Evolutionary conservation across 2,888 invertebrate species (phyloP), one percentile per base, ranked within the genome.

Genomic region (Laspeyria flexula): DNA sequence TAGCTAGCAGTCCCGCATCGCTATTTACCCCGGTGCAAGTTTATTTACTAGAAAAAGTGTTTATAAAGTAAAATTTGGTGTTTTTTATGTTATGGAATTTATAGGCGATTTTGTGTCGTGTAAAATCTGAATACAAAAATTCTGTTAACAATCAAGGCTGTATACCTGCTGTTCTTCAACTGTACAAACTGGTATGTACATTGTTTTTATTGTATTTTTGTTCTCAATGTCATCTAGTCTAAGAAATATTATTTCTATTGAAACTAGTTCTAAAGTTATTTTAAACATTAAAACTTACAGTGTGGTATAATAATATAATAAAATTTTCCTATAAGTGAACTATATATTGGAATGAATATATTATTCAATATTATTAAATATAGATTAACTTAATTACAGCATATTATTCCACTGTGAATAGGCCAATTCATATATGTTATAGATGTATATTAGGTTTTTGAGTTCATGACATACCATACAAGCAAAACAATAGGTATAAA

Each of bases 71-170:
- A 39, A 44, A 38, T 55, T 52, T 31, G 34, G 54, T 55, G 48
- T 27, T 23, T 43, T 10, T 43, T 11, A 1, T 40, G 35, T 38
- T 41, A 51, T 43, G 33, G n/a, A n/a, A n/a, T n/a, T n/a, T n/a
- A 15, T 11, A 31, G 10, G 12, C 13, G 12, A 13, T 39, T 45
- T 43, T 42, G 30, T 56, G 25, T 27, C 42, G 49, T 51, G 35
- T 53, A 48, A 55, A 67, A 58, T 43, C 37, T 33, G 62, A 75
- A 69, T 65, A 74, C 64, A 65, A 53, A 57, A 74, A 63, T 73
- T 71, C 53, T 70, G 63, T 69, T 71, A 69, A 64, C 69, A 71
- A 72, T 73, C 83, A 83, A 85, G 84, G 82, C 76, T 80, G 72
- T 47, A 66, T 67, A 64, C 65, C 60, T 65, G 62, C 55, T 62